Evolutionary conservation across 2,797 vertebrate species (phyloP), one percentile per base, ranked within the genome.

Genomic region (Discoglossus pictus): DNA sequence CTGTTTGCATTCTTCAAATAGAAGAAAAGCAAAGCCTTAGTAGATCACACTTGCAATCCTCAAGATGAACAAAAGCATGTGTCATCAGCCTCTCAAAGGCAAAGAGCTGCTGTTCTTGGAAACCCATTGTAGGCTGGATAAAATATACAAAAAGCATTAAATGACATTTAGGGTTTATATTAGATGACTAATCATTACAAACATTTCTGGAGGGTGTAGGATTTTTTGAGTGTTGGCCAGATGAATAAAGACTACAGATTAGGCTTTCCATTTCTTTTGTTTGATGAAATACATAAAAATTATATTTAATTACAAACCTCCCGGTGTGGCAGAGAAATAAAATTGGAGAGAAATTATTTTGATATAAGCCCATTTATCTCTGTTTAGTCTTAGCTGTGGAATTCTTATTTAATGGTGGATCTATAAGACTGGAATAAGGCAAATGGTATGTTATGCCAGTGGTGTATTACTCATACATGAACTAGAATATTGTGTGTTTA

Each of bases 151-250:
- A 63, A 58, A 50, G 53, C 27, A 65, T 52, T 64, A 59, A 43
- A 59, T 52, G 46, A 51, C 46, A 38, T 55, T 24, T 53, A 52
- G 17, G 21, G 48, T 51, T 43, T 15, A 13, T 46, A 40, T 64
- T 64, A 44, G 46, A 62, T 71, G 68, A 64, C 68, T 59, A 38
- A 64, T 59, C 68, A 52, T 11, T 65, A 20, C 24, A 64, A 17
- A 59, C 8, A 42, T 40, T 58, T 64, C 44, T 58, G 44, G 25
- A 52, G 46, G 61, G 36, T 21, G 7, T 11, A 43, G 50, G 46
- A 46, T 52, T 18, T n/a, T n/a, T 48, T 58, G 68, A 39, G 52
- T 1, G 18, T 2, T 44, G 36, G 46, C 68, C 68, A 71, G 21
- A 38, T 44, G 38, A 43, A 42, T 71, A 59, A 64, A 10, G 23